Base-by-base conservation (phyloP, 2,888 invertebrate species). In the Gibbula magus region DNA sequence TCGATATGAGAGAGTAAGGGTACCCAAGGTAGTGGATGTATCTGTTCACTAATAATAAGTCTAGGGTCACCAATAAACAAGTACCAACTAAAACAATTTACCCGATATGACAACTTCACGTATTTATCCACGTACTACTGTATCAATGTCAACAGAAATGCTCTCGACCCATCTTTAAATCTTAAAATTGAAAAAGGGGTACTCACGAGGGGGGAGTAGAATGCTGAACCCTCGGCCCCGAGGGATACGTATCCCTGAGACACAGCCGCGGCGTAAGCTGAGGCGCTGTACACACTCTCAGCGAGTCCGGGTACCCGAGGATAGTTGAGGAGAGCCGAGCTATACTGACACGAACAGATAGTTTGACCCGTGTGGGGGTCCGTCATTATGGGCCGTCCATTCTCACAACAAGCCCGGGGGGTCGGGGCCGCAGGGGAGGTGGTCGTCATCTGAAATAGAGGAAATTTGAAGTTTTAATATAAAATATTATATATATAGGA, bases 121-220 rank as follows among this genome's bases (percentile, higher is more conserved):
- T 8, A 45, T 7, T 45, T 1, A 45, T 45, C 10, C 1, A 45
- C 45, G 13, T 45, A 45, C 5, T 13, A 45, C 45, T 45, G 13
- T 10, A 35, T 35, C 4, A 10, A 45, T 45, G 45, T 45, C 45
- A 10, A 45, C 45, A 45, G 13, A 45, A 45, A 4, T 45, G 45
- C 45, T 13, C 45, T 13, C 1, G 10, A 7, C 10, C 10, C 45
- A 45, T 10, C 35, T 35, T 35, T n/a, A n/a, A n/a, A n/a, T n/a
- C 35, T 35, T 5, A 3, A 45, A 45, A 45, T 5, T 25, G 29
- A 75, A 39, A 61, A 39, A 29, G 51, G 13, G 29, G 22, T 53
- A 91, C 97, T 96, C 95, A 98, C 98, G 96, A 98, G 93, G 88
- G 98, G 97, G 84, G 97, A 97, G 94, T 98, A 98, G 94, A 98